phyloP scores from a whole-genome alignment of 1,140 invertebrate genomes.

The Palaemon carinicauda region DNA sequence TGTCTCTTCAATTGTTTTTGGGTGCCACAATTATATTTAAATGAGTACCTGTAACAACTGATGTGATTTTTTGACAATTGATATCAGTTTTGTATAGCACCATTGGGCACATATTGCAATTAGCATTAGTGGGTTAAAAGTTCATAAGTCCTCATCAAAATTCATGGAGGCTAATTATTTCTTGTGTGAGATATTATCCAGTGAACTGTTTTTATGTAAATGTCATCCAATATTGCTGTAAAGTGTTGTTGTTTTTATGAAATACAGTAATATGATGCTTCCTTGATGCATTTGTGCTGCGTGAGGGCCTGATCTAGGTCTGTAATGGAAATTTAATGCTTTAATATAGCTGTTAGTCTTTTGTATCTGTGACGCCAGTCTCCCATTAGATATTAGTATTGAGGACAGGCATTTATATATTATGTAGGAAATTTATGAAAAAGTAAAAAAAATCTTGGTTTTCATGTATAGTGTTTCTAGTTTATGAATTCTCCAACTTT shows the following conservation, averaged over 20 bases:
- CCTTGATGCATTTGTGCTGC: conserved; percentile 49
- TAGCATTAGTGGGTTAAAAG: conserved; percentile 40
- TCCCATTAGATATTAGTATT: conserved; percentile 49
- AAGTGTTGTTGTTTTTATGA: conserved; percentile 36
- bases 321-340: conserved; percentile 44
- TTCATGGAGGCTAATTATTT: conserved; percentile 24
- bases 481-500: conserved; percentile 33
- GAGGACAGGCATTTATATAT: conserved; percentile 48
- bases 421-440: conserved; percentile 47
- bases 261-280: conserved; percentile 39
- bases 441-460: conserved; percentile 36
- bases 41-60: background rate
- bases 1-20: too few species aligned
- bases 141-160: conserved; percentile 39
- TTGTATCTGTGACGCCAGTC: conserved; percentile 38
- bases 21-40: conserved; percentile 24
- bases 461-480: conserved; percentile 47
- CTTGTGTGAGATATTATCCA: conserved; percentile 4
- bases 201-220: conserved; percentile 24
- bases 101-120: conserved; percentile 47
- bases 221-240: conserved; percentile 32
- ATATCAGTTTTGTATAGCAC: conserved; percentile 29
- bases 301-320: conserved; percentile 23
- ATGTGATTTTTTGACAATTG: background rate
- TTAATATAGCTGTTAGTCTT: conserved; percentile 43